These are phyloP conservation scores for Glaucidium brasilianum DNA, from an alignment of 2,113 vertebrate genomes.

Conservation along the genomic window DNA sequence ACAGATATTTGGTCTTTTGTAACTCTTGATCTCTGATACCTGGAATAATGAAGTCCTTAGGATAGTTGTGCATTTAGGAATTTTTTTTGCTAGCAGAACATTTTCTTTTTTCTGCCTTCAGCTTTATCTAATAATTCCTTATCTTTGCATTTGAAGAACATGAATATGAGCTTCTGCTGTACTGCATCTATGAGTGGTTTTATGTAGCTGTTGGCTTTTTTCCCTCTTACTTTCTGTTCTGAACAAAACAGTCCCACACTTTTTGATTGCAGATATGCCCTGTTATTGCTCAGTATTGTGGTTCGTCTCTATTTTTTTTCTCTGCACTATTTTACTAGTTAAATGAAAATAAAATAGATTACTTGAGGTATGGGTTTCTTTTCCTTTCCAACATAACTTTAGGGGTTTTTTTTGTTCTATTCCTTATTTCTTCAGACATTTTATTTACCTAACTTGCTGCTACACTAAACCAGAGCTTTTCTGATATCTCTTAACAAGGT, in stretches of 20 bases:
- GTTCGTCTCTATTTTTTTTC: not conserved
- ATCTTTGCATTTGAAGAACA: not conserved
- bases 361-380: not conserved
- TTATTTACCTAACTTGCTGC: not conserved
- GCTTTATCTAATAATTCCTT: not conserved
- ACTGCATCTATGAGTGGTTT: not conserved
- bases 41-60: not conserved
- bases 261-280: not conserved
- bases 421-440: not conserved
- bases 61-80: not conserved
- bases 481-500: not conserved
- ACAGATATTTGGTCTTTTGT: not conserved
- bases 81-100: not conserved
- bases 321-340: not conserved
- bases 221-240: not conserved
- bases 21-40: not conserved
- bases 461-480: not conserved
- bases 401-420: not conserved
- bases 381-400: not conserved
- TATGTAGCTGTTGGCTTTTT: not conserved
- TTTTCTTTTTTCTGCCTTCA: not conserved
- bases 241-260: not conserved
- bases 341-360: not conserved
- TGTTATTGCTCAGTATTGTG: not conserved
- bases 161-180: not conserved